These are phyloP conservation scores for Morone chrysops DNA, from an alignment of 2,113 vertebrate genomes.

Conservation along the genomic window DNA sequence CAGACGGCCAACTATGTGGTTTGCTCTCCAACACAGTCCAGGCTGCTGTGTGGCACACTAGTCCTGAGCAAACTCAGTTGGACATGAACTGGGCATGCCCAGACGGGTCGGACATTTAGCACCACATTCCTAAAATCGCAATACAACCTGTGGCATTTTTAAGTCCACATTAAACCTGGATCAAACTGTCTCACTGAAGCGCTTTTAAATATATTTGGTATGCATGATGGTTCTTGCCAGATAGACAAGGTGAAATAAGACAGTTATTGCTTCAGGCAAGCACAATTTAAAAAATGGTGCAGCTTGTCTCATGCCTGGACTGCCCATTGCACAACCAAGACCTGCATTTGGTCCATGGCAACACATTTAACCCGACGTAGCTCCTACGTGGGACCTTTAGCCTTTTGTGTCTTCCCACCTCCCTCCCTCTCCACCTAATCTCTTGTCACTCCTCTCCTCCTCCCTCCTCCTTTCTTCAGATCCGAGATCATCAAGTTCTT, in stretches of 20 bases:
- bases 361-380: neutral
- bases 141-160: slow-evolving; percentile 42
- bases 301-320: slow-evolving; percentile 33
- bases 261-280: slow-evolving; percentile 42
- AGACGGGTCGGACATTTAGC: slow-evolving; percentile 57
- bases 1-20: neutral
- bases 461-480: slow-evolving; percentile 56
- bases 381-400: neutral
- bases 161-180: slow-evolving; percentile 33
- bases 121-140: slow-evolving; percentile 68
- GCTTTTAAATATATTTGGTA: slow-evolving; percentile 41
- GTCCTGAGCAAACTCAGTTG: slow-evolving; percentile 36
- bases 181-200: slow-evolving; percentile 21
- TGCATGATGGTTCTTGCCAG: slow-evolving; percentile 51
- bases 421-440: slow-evolving; percentile 35
- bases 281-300: neutral
- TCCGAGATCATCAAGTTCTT: slow-evolving; percentile 76
- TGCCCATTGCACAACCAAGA: slow-evolving; percentile 6
- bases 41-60: slow-evolving; percentile 7
- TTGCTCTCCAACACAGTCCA: slow-evolving; percentile 21
- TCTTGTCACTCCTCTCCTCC: slow-evolving; percentile 18
- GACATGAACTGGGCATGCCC: slow-evolving; percentile 57
- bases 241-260: slow-evolving; percentile 16
- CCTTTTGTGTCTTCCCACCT: neutral
- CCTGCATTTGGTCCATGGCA: slow-evolving; percentile 15